Evolutionary conservation across 2,888 invertebrate species (phyloP).

Genomic region (Carterocephalus palaemon): DNA sequence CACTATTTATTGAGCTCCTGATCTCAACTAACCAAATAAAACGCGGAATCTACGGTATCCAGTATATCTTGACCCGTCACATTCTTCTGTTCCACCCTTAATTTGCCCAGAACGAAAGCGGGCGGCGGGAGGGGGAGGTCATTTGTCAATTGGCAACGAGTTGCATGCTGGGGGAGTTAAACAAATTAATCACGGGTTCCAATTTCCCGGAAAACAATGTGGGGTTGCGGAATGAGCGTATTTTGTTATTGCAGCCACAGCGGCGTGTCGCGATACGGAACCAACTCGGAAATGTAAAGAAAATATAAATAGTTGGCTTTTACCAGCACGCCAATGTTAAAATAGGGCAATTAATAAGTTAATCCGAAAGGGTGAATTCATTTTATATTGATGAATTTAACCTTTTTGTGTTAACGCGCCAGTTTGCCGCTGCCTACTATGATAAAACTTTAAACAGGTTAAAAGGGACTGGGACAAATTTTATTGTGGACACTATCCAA

Average conservation of each 20-base stretch:
- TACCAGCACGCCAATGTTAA: too few relatives aligned
- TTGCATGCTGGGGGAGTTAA: conserved; percentile 67
- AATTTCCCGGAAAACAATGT: conserved; percentile 75
- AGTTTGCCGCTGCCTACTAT: too few relatives aligned
- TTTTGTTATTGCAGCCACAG: conserved; percentile 45
- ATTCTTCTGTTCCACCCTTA: conserved; percentile 11
- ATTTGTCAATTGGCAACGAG: conserved; percentile 52
- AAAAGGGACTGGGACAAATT: too few relatives aligned
- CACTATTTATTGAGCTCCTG: conserved; percentile 18
- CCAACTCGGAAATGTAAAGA: conserved; percentile 19
- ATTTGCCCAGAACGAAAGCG: conserved; percentile 2
- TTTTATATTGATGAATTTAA: too few relatives aligned
- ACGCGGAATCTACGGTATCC: conserved; percentile 14
- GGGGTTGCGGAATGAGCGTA: conserved; percentile 50
- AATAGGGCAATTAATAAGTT: conserved; percentile 7
- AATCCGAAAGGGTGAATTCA: too few relatives aligned
- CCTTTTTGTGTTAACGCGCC: too few relatives aligned
- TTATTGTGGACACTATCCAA: too few relatives aligned
- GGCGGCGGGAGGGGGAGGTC: conserved; percentile 36
- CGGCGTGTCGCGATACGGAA: conserved; percentile 12
- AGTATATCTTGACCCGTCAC: conserved; percentile 14
- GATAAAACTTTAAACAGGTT: too few relatives aligned
- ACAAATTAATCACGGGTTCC: conserved; percentile 72
- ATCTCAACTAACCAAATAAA: conserved; percentile 25
- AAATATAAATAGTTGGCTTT: conserved; percentile 19